These are phyloP conservation scores for Bradypodion pumilum DNA, from an alignment of 2,797 vertebrate species.

Conservation along the genomic window DNA sequence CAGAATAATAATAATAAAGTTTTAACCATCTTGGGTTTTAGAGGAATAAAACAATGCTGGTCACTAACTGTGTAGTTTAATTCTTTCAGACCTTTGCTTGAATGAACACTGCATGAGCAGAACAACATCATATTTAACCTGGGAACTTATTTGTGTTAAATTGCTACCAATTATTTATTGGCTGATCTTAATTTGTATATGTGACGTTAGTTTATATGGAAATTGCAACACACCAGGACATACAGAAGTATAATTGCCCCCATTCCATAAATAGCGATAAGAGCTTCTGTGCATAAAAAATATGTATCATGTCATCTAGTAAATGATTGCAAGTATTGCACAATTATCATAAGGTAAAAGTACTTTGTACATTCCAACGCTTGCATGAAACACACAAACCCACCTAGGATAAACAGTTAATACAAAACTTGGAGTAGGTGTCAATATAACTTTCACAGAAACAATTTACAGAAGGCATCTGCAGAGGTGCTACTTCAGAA, in stretches of 20 bases:
- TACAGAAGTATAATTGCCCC: slow-evolving; percentile 38
- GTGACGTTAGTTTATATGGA: neutral
- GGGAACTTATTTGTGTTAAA: slow-evolving; percentile 31
- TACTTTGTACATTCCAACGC: slow-evolving; percentile 5
- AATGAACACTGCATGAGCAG: neutral
- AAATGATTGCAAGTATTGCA: neutral
- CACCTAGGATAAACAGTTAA: neutral
- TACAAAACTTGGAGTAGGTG: neutral
- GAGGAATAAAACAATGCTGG: neutral
- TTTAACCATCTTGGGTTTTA: no score
- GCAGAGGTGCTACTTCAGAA: neutral
- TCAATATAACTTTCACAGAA: neutral
- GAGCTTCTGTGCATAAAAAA: neutral
- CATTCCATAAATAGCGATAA: slow-evolving; percentile 17
- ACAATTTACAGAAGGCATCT: neutral
- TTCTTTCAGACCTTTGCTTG: neutral
- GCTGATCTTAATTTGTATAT: slow-evolving; percentile 36
- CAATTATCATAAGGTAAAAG: neutral
- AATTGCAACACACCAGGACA: slow-evolving; percentile 35
- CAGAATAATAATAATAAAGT: no score
- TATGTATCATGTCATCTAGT: slow-evolving; percentile 35
- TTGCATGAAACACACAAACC: no score
- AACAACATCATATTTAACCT: neutral
- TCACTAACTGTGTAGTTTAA: neutral
- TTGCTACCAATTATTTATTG: slow-evolving; percentile 11